Conservation (phyloP, 2,888 invertebrate genomes). For the Choreutis nemorana region DNA sequence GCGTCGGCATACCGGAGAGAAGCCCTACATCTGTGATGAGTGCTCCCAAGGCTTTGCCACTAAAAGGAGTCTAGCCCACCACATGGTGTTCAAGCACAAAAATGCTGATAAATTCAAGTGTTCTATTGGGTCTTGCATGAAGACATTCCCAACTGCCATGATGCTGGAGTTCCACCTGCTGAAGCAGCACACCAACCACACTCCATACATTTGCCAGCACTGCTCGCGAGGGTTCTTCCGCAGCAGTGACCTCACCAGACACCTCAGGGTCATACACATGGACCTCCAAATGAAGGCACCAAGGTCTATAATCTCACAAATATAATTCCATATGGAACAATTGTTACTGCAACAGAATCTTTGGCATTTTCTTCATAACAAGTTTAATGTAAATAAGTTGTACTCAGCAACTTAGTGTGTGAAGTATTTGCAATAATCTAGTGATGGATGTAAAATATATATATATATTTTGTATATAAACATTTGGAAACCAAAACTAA, state of each 20-base stretch:
- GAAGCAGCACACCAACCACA: conserved; percentile 50
- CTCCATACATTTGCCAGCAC: conserved; percentile 47
- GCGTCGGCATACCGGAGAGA: conserved; percentile 66
- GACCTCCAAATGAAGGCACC: too few relatives aligned
- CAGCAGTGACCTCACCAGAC: conserved; percentile 45
- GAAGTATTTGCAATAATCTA: too few relatives aligned
- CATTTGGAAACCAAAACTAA: too few relatives aligned
- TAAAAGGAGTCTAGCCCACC: conserved; percentile 41
- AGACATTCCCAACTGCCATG: conserved; percentile 43
- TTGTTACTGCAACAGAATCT: too few relatives aligned
- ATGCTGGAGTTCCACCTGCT: conserved; percentile 55
- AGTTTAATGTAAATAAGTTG: too few relatives aligned
- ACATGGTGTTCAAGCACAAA: conserved; percentile 48
- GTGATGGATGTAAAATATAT: too few relatives aligned
- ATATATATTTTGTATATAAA: too few relatives aligned
- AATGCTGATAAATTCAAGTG: conserved; percentile 49
- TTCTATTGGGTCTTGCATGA: conserved; percentile 40
- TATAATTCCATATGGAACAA: too few relatives aligned
- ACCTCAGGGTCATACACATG: conserved; percentile 38
- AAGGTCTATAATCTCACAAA: too few relatives aligned
- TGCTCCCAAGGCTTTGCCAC: conserved; percentile 39
- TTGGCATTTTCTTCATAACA: too few relatives aligned
- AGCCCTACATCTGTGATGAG: conserved; percentile 38
- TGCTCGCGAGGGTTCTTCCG: conserved; percentile 51
- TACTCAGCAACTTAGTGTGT: too few relatives aligned